phyloP scores from a whole-genome alignment of 2,888 invertebrate species.

The Allacma fusca region DNA sequence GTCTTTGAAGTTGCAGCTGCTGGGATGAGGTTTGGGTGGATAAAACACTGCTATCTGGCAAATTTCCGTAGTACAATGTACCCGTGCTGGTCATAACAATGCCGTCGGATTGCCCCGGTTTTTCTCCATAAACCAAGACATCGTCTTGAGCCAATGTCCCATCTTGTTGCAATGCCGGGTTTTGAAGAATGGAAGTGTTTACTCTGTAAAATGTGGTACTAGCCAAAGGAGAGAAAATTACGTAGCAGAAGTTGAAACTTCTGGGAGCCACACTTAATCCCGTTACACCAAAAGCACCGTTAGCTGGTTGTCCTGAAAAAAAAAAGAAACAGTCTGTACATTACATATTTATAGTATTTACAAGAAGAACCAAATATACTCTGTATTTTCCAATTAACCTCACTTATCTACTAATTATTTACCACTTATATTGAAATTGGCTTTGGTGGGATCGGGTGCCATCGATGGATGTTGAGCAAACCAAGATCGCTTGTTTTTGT shows the following conservation, averaged over 20 bases:
- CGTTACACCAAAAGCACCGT: background rate
- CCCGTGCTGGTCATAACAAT: background rate
- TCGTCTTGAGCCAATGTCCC: too few species aligned
- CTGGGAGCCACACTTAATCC: background rate
- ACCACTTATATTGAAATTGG: conserved; percentile 43
- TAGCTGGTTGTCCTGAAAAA: background rate
- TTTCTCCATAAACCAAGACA: too few species aligned
- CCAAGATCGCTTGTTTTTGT: conserved; percentile 43
- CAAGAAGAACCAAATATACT: too few species aligned
- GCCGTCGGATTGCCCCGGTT: conserved; percentile 1
- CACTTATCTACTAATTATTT: background rate
- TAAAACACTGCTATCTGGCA: background rate
- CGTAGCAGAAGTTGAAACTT: background rate
- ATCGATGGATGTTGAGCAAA: conserved; percentile 39
- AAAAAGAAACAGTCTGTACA: background rate
- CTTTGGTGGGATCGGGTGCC: conserved; percentile 37
- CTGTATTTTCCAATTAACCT: too few species aligned
- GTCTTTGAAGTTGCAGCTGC: background rate
- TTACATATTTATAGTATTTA: conserved; percentile 3
- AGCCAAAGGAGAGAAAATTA: background rate
- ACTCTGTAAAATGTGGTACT: background rate
- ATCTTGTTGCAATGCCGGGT: too few species aligned
- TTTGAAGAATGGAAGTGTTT: background rate
- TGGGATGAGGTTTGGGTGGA: background rate
- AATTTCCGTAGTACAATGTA: background rate